Evolutionary conservation across 2,888 invertebrate genomes (phyloP).

Genomic region (Cetonia aurata): DNA sequence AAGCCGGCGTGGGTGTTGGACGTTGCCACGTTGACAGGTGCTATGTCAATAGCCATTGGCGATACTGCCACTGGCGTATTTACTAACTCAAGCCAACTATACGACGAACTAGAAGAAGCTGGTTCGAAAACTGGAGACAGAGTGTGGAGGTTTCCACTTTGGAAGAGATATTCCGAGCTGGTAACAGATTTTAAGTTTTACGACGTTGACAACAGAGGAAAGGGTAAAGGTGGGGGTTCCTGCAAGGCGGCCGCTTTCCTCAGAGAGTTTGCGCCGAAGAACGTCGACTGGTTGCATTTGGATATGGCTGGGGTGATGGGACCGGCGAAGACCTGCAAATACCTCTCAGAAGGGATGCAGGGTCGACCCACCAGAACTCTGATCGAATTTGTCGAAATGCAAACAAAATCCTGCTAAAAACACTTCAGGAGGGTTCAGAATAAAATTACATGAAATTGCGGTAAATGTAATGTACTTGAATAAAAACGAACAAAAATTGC

Average conservation of each 20-base stretch:
- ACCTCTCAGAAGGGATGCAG: constrained; percentile 75
- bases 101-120: constrained; percentile 69
- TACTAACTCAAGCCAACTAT: constrained; percentile 70
- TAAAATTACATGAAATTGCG: too few relatives aligned
- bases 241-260: constrained; percentile 83
- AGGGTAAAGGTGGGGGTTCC: constrained; percentile 74
- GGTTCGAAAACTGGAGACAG: constrained; percentile 75
- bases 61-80: constrained; percentile 75
- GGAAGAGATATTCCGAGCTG: constrained; percentile 72
- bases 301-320: constrained; percentile 83
- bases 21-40: constrained; percentile 76
- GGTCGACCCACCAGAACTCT: constrained; percentile 76
- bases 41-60: constrained; percentile 69
- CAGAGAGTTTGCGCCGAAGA: constrained; percentile 75
- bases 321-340: constrained; percentile 69
- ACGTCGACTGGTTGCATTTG: constrained; percentile 77
- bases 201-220: constrained; percentile 77
- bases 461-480: too few relatives aligned
- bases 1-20: constrained; percentile 73
- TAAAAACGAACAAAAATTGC: too few relatives aligned
- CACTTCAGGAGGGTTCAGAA: too few relatives aligned
- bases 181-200: constrained; percentile 69
- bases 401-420: constrained; percentile 45
- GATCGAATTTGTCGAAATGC: constrained; percentile 69
- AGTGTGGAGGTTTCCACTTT: constrained; percentile 80